Conservation (phyloP, 2,888 invertebrate genomes). For the Andrena flavipes region DNA sequence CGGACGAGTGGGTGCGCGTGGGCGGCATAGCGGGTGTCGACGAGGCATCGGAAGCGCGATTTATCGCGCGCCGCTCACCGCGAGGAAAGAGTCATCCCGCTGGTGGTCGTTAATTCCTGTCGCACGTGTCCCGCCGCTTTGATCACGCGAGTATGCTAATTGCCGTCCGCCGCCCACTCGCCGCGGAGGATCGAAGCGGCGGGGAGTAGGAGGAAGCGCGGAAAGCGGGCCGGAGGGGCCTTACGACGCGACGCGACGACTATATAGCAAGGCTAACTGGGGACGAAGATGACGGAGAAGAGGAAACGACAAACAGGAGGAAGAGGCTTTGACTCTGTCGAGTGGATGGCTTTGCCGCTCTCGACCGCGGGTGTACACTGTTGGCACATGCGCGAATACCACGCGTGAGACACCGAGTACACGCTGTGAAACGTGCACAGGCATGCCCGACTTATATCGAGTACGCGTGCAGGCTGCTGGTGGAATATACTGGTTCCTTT, state of each 20-base stretch:
- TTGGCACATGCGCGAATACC: slow-evolving; percentile 50
- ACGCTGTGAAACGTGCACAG: slow-evolving; percentile 33
- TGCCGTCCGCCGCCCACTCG: slow-evolving; percentile 71
- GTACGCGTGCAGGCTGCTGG: neutral
- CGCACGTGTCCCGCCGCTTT: slow-evolving; percentile 72
- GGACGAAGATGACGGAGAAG: slow-evolving; percentile 23
- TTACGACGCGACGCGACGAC: neutral
- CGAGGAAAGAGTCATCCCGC: slow-evolving; percentile 69
- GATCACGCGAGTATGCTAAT: slow-evolving; percentile 76
- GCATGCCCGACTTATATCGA: slow-evolving; percentile 4
- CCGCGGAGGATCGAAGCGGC: slow-evolving; percentile 26
- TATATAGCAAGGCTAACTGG: neutral
- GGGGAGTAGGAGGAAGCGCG: slow-evolving; percentile 5
- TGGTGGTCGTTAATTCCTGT: slow-evolving; percentile 73
- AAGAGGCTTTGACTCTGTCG: slow-evolving; percentile 61
- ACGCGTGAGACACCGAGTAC: slow-evolving; percentile 25
- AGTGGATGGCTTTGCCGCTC: slow-evolving; percentile 69
- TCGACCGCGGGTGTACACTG: slow-evolving; percentile 43
- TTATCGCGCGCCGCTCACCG: slow-evolving; percentile 62
- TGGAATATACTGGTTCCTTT: neutral
- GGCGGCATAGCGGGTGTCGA: slow-evolving; percentile 61
- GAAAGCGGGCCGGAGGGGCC: slow-evolving; percentile 14
- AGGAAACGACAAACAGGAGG: slow-evolving; percentile 37
- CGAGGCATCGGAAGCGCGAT: slow-evolving; percentile 66
- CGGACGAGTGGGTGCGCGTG: slow-evolving; percentile 35